Percentiles rank a stretch among this genome's conserved stretches.
phyloP scores from a whole-genome alignment of 2,113 vertebrate species.

The Leptobrachium leishanense region DNA sequence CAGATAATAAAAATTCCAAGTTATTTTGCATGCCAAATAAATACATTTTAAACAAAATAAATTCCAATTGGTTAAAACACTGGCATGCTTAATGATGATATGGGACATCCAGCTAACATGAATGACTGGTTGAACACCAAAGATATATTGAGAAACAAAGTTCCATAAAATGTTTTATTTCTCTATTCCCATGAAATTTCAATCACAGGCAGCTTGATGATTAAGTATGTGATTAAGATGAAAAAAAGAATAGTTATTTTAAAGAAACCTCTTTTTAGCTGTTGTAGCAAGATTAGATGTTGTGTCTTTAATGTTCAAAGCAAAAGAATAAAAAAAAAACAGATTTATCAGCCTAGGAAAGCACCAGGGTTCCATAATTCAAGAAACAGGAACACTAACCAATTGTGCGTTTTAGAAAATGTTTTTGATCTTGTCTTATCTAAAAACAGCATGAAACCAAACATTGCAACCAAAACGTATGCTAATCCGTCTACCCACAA shows the following conservation, averaged over 20 bases:
- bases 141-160: too few species aligned
- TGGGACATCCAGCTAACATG: neutral
- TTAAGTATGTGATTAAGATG: too few species aligned
- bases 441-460: neutral
- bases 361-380: neutral
- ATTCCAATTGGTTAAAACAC: too few species aligned
- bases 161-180: too few species aligned
- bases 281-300: neutral
- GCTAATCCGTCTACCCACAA: constrained; percentile 11
- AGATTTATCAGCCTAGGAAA: neutral
- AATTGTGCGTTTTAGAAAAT: constrained; percentile 1
- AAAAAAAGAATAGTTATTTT: neutral
- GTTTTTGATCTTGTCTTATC: constrained; percentile 19
- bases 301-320: neutral
- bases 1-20: too few species aligned
- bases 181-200: too few species aligned
- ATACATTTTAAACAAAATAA: too few species aligned
- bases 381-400: neutral
- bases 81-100: neutral
- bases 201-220: too few species aligned
- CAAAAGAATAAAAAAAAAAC: too few species aligned
- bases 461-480: constrained; percentile 7
- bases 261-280: neutral
- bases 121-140: too few species aligned
- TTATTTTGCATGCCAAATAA: too few species aligned